These are phyloP conservation scores for Rhagoletis zephyria DNA, from an alignment of 1,140 invertebrate species.

Conservation along the genomic window DNA sequence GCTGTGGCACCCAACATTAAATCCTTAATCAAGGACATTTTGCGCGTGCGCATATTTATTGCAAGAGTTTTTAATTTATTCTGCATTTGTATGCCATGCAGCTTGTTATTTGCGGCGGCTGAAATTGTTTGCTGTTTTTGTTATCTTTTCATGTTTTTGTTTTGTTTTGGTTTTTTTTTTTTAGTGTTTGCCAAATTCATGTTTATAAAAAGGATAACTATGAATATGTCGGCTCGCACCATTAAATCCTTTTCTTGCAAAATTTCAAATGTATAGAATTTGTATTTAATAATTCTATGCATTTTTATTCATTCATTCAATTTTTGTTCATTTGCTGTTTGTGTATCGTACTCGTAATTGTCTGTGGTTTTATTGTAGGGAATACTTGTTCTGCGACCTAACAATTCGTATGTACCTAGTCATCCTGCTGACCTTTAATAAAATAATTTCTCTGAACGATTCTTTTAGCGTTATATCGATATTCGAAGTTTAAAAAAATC, in stretches of 20 bases:
- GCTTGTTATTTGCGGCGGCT: slow-evolving; percentile 42
- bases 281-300: neutral
- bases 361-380: too few species aligned
- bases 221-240: neutral
- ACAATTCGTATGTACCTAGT: too few species aligned
- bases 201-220: neutral
- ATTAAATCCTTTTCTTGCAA: neutral
- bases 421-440: too few species aligned
- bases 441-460: too few species aligned
- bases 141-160: neutral
- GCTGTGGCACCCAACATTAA: slow-evolving; percentile 54
- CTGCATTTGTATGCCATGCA: neutral
- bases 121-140: neutral
- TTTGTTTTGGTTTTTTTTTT: neutral
- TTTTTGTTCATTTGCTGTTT: neutral
- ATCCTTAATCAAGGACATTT: slow-evolving; percentile 66
- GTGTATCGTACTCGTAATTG: too few species aligned
- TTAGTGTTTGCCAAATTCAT: neutral
- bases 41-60: slow-evolving; percentile 61
- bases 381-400: too few species aligned
- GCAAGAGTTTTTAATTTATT: slow-evolving; percentile 33
- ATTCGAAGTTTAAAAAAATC: too few species aligned
- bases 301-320: neutral
- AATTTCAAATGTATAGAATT: slow-evolving; percentile 4
- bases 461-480: too few species aligned